These are phyloP conservation scores for Lophius americanus DNA, from an alignment of 2,797 vertebrate genomes.

Conservation along the genomic window DNA sequence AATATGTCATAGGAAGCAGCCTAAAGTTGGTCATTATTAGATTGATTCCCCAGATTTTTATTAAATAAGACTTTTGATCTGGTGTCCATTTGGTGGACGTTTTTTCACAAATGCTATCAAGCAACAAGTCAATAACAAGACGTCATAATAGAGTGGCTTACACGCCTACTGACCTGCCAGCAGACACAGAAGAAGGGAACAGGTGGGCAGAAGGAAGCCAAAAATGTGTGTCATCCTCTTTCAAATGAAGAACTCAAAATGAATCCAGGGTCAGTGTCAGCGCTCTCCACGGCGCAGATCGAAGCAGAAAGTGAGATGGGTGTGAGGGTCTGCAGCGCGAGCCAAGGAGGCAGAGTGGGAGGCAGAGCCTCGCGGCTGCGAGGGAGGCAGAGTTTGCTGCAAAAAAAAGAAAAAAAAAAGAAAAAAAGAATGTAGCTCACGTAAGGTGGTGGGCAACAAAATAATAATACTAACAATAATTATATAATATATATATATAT, in stretches of 20 bases:
- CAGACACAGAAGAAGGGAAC: constrained; percentile 56
- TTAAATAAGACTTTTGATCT: not conserved
- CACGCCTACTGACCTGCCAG: constrained; percentile 71
- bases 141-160: not conserved
- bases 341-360: constrained; percentile 30
- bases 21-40: not conserved
- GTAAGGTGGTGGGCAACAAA: no score
- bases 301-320: constrained; percentile 50
- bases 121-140: constrained; percentile 61
- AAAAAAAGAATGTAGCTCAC: not conserved
- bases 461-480: no score
- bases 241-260: constrained; percentile 23
- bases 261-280: constrained; percentile 46
- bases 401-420: not conserved
- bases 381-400: constrained; percentile 13
- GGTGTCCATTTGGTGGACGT: not conserved
- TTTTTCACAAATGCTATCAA: not conserved
- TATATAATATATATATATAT: no score
- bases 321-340: constrained; percentile 34
- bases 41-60: not conserved
- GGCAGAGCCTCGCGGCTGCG: constrained; percentile 24
- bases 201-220: constrained; percentile 35
- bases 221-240: constrained; percentile 69
- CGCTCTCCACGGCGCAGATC: constrained; percentile 38
- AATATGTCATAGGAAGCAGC: not conserved